A percentile compares a stretch with the other conserved stretches of the same genome.
phyloP scores from a whole-genome alignment of 2,797 vertebrate genomes.

The Acipenser ruthenus region DNA sequence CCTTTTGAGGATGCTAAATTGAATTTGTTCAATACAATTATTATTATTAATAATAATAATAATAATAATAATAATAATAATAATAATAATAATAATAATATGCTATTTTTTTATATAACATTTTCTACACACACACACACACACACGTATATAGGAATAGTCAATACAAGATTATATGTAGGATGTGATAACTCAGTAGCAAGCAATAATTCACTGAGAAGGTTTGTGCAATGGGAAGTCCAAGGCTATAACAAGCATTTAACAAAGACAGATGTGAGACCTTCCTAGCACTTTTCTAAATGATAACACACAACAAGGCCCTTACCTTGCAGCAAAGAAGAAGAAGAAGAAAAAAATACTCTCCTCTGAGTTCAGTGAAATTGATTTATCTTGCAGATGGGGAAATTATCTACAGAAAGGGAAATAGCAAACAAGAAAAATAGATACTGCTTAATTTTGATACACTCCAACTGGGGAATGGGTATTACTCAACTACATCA shows the following conservation, averaged over 20 bases:
- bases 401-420: slow-evolving; percentile 9
- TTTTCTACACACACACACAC: no score
- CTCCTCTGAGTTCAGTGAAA: slow-evolving; percentile 10
- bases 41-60: no score
- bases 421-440: slow-evolving; percentile 10
- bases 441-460: slow-evolving; percentile 13
- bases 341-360: slow-evolving; percentile 18
- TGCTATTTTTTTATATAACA: no score
- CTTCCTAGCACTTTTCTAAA: slow-evolving; percentile 14
- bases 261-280: slow-evolving; percentile 21
- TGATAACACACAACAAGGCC: neutral
- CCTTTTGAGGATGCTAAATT: no score
- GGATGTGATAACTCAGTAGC: slow-evolving; percentile 10
- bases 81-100: no score
- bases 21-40: no score
- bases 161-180: no score
- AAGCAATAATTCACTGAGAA: slow-evolving; percentile 16
- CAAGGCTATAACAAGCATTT: slow-evolving; percentile 17
- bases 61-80: no score
- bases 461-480: neutral
- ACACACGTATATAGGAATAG: no score
- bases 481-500: neutral
- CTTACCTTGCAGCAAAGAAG: slow-evolving; percentile 9
- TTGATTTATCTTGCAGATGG: slow-evolving; percentile 10
- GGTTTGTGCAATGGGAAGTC: slow-evolving; percentile 11